Conservation (phyloP, 1,140 invertebrate genomes). For the Orchesella cincta region DNA sequence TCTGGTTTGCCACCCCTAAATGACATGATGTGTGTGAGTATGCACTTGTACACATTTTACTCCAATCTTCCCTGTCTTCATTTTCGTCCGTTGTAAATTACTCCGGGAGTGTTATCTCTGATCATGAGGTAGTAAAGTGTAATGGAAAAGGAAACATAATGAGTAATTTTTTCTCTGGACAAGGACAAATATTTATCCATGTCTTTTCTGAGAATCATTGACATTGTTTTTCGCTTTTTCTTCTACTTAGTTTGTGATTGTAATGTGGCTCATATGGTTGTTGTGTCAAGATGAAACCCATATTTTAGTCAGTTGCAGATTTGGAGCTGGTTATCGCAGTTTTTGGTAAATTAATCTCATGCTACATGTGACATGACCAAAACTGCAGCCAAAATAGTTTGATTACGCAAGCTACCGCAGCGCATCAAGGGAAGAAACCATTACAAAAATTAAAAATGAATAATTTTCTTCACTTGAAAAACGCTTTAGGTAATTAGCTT, state of each 20-base stretch:
- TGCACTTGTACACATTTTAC: neutral
- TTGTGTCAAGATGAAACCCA: no score
- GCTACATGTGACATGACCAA: neutral
- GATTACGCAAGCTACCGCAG: no score
- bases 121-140: neutral
- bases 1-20: neutral
- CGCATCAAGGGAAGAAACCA: neutral
- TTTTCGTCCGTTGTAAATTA: slow-evolving; percentile 26
- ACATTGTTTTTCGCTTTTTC: no score
- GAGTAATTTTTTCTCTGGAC: no score
- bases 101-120: slow-evolving; percentile 19
- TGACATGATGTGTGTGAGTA: neutral
- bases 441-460: slow-evolving; percentile 27
- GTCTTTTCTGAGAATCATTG: no score
- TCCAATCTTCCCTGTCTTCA: neutral
- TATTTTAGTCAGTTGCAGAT: no score
- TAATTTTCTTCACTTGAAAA: slow-evolving; percentile 16
- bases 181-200: no score
- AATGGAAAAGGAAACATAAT: neutral
- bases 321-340: no score
- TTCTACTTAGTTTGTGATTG: no score
- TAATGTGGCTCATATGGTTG: no score
- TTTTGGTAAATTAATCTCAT: no score
- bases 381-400: no score
- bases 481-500: slow-evolving; percentile 5